Evolutionary conservation across 1,140 invertebrate genomes (phyloP).

Genomic region (Drosophila subobscura): DNA sequence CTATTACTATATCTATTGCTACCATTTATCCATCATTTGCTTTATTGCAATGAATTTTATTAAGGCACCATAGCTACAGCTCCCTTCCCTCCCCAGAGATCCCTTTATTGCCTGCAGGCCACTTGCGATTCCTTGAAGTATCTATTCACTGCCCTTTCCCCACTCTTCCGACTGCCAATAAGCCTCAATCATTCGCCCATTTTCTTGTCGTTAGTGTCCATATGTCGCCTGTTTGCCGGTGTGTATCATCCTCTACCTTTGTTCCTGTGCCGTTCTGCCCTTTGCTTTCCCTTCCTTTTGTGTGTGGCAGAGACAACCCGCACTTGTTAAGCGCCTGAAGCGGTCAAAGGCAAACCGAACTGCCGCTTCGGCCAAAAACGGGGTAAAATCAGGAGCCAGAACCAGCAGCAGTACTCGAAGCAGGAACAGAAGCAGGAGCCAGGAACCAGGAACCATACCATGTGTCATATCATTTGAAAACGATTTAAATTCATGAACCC

Average conservation of each 20-base stretch:
- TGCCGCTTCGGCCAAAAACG: neutral
- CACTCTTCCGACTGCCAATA: neutral
- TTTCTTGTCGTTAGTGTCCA: slow-evolving; percentile 35
- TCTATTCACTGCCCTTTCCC: neutral
- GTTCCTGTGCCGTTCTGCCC: neutral
- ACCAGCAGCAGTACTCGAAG: slow-evolving; percentile 1
- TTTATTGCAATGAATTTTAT: no score
- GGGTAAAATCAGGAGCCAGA: slow-evolving; percentile 16
- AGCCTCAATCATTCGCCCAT: slow-evolving; percentile 34
- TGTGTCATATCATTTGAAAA: slow-evolving; percentile 42
- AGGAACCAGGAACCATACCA: slow-evolving; percentile 10
- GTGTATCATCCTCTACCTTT: slow-evolving; percentile 3
- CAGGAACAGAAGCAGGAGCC: neutral
- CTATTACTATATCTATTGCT: no score
- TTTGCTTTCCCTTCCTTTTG: neutral
- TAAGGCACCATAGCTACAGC: no score
- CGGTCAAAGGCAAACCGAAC: slow-evolving; percentile 28
- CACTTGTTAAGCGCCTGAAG: slow-evolving; percentile 48
- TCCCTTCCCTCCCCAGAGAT: no score
- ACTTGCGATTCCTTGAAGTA: slow-evolving; percentile 18
- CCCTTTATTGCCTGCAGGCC: neutral
- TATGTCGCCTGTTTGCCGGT: slow-evolving; percentile 24
- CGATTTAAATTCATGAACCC: slow-evolving; percentile 44
- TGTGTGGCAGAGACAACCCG: slow-evolving; percentile 10
- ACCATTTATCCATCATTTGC: no score